A percentile compares a stretch with the other conserved stretches of the same genome.
Evolutionary conservation across 1,140 invertebrate genomes (phyloP).

Genomic region (Amphibalanus amphitrite): DNA sequence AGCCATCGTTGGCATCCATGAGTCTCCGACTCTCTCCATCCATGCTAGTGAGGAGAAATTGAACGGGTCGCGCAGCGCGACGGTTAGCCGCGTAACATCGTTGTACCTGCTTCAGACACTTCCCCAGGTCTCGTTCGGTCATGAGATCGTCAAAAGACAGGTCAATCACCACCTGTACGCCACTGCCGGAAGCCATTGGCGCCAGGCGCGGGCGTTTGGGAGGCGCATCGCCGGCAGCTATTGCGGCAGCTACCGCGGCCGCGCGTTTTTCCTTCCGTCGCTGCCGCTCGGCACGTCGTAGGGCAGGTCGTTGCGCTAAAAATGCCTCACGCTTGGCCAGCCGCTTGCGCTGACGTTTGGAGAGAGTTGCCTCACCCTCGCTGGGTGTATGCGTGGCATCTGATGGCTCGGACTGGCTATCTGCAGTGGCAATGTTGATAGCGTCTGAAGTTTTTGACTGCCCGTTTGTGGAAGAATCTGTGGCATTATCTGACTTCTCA

Average conservation of each 20-base stretch:
- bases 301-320: no score
- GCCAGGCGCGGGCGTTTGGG: constrained; percentile 55
- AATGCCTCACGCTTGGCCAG: constrained; percentile 13
- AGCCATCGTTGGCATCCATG: constrained; percentile 62
- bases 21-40: constrained; percentile 46
- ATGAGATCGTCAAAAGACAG: constrained; percentile 83
- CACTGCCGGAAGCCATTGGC: constrained; percentile 52
- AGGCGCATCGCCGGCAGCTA: no score
- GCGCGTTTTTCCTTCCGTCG: no score
- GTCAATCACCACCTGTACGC: constrained; percentile 67
- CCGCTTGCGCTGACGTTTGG: constrained; percentile 14
- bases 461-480: no score
- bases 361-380: constrained; percentile 6
- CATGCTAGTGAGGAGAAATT: constrained; percentile 74
- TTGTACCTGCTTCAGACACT: constrained; percentile 81
- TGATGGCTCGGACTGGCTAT: no score
- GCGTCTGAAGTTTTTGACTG: no score
- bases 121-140: constrained; percentile 73
- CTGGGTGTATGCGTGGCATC: no score
- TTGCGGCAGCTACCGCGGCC: no score
- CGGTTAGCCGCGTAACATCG: constrained; percentile 86
- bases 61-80: constrained; percentile 56
- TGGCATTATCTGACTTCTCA: no score
- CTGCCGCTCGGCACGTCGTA: constrained; percentile 17
- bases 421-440: no score